A percentile compares a stretch with the other conserved stretches of the same genome.
Conservation (phyloP, 2,888 invertebrate species). For the Polyploca ridens region DNA sequence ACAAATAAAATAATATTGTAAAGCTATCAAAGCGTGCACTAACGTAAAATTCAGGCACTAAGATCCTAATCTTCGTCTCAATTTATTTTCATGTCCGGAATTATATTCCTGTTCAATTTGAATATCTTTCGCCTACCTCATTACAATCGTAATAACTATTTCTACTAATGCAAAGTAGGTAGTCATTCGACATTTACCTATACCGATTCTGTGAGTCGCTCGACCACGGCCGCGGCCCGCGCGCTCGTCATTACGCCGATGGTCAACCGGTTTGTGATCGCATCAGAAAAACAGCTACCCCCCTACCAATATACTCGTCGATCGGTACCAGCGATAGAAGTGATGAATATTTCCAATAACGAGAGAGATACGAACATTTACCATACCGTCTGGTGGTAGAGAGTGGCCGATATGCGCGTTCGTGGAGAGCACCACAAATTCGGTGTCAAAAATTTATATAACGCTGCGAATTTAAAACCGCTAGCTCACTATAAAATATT, state of each 20-base stretch:
- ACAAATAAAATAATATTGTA: not conserved
- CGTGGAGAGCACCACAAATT: slow-evolving; percentile 69
- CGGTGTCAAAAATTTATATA: slow-evolving; percentile 73
- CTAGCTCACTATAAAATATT: slow-evolving; percentile 21
- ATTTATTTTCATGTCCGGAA: slow-evolving; percentile 22
- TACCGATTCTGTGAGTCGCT: slow-evolving; percentile 50
- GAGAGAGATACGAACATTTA: slow-evolving; percentile 20
- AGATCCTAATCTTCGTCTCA: slow-evolving; percentile 24
- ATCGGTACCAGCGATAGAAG: slow-evolving; percentile 17
- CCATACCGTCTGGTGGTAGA: slow-evolving; percentile 52
- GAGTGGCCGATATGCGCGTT: slow-evolving; percentile 64
- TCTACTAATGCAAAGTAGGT: slow-evolving; percentile 70
- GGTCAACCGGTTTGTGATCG: slow-evolving; percentile 82
- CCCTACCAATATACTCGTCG: slow-evolving; percentile 54
- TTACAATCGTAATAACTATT: slow-evolving; percentile 47
- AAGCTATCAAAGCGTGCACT: not conserved
- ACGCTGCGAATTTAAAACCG: slow-evolving; percentile 60
- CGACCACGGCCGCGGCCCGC: slow-evolving; percentile 52
- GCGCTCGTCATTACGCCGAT: slow-evolving; percentile 71
- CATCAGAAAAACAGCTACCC: slow-evolving; percentile 81
- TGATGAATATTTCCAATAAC: slow-evolving; percentile 21
- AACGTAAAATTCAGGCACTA: not conserved
- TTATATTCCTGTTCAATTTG: slow-evolving; percentile 29
- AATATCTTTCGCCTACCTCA: slow-evolving; percentile 34
- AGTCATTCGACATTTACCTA: slow-evolving; percentile 70